A percentile compares a stretch with the other conserved stretches of the same genome.
phyloP scores from a whole-genome alignment of 1,140 invertebrate genomes.

The Propsilocerus akamusi region DNA sequence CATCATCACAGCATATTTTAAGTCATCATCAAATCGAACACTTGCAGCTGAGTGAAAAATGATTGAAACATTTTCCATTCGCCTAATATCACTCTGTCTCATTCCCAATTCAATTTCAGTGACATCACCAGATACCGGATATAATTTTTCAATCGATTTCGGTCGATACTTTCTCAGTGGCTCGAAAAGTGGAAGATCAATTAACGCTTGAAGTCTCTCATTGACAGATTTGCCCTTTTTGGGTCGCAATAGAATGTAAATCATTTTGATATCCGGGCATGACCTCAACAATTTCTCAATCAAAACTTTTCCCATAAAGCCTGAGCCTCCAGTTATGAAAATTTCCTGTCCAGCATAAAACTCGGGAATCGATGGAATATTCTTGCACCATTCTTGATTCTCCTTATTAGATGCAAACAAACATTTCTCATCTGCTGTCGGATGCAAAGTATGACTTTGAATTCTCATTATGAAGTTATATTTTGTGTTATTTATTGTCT shows the following conservation, averaged over 20 bases:
- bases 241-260: constrained; percentile 60
- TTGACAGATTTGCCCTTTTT: constrained; percentile 53
- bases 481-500: too few relatives aligned
- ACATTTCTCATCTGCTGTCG: not conserved
- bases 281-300: constrained; percentile 73
- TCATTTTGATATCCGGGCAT: constrained; percentile 38
- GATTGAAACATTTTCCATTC: not conserved
- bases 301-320: constrained; percentile 74
- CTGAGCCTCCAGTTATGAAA: constrained; percentile 54
- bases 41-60: constrained; percentile 3
- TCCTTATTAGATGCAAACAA: not conserved
- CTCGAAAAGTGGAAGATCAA: constrained; percentile 31
- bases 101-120: not conserved
- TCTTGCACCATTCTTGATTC: not conserved
- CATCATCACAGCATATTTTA: constrained; percentile 42
- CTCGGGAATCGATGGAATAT: constrained; percentile 19
- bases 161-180: constrained; percentile 24
- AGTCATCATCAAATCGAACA: constrained; percentile 40
- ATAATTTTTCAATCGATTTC: constrained; percentile 44
- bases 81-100: not conserved
- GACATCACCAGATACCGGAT: constrained; percentile 64
- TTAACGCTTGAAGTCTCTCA: constrained; percentile 37
- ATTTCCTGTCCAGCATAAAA: constrained; percentile 36
- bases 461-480: constrained; percentile 1
- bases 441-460: not conserved